phyloP scores from a whole-genome alignment of 2,797 vertebrate genomes.

The Adelosebastes latens region DNA sequence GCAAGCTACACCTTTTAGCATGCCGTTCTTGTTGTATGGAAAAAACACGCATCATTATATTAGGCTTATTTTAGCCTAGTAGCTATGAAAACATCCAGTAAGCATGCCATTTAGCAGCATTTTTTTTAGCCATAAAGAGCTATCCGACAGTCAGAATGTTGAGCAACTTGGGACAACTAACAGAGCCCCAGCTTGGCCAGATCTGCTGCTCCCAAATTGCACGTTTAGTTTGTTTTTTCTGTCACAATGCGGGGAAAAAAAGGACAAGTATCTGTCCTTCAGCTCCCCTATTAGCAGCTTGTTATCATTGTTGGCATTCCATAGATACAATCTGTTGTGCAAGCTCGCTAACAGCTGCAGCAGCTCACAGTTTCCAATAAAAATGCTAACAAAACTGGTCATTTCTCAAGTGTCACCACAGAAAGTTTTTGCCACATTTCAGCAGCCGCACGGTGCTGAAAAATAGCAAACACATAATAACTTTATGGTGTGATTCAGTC shows the following conservation, averaged over 20 bases:
- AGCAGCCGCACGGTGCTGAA: neutral
- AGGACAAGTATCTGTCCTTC: conserved; percentile 25
- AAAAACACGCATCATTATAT: neutral
- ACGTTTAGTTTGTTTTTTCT: conserved; percentile 32
- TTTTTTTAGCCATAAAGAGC: neutral
- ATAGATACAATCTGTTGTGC: conserved; percentile 4
- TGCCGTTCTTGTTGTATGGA: neutral
- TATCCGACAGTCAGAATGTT: accelerated
- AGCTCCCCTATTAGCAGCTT: conserved; percentile 12
- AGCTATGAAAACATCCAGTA: neutral
- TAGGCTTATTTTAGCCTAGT: neutral
- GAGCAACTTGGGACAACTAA: neutral
- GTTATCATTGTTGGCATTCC: conserved; percentile 32
- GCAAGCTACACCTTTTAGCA: neutral
- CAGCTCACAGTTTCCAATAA: conserved; percentile 1
- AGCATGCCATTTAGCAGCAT: neutral
- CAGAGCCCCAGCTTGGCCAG: neutral
- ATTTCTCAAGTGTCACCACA: neutral
- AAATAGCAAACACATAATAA: neutral
- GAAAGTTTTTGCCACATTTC: conserved; percentile 6
- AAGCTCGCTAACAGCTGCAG: conserved; percentile 3
- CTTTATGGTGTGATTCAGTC: neutral
- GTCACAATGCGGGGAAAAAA: neutral
- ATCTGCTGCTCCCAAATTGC: neutral
- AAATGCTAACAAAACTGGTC: conserved; percentile 22